These are phyloP conservation scores for Acleris literana DNA, from an alignment of 2,888 invertebrate genomes.

Conservation along the genomic window DNA sequence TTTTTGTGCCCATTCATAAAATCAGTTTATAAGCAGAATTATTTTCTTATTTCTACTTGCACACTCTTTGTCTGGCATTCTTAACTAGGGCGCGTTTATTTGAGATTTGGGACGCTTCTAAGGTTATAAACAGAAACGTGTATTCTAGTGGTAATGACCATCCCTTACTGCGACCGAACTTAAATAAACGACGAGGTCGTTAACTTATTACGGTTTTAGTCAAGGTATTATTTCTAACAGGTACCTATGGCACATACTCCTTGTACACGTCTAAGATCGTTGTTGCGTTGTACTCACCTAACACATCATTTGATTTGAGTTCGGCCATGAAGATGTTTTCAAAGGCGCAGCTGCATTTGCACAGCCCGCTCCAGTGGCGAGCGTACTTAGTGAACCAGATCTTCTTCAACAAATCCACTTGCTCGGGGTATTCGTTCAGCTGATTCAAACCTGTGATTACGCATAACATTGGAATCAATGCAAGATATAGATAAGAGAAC, in stretches of 20 bases:
- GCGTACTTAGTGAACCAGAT: slow-evolving; percentile 94
- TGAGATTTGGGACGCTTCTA: too few relatives aligned
- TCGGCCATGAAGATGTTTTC: slow-evolving; percentile 97
- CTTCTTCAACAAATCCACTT: slow-evolving; percentile 85
- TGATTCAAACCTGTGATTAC: slow-evolving; percentile 74
- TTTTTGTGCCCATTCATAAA: too few relatives aligned
- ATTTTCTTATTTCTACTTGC: too few relatives aligned
- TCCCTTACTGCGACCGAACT: too few relatives aligned
- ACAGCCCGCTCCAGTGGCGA: slow-evolving; percentile 88
- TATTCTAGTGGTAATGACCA: too few relatives aligned
- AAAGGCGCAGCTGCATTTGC: slow-evolving; percentile 94
- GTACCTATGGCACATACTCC: background rate
- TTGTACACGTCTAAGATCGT: too few relatives aligned
- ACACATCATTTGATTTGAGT: slow-evolving; percentile 89
- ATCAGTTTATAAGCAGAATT: too few relatives aligned
- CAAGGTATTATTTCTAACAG: background rate
- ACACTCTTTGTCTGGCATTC: too few relatives aligned
- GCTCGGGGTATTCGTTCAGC: slow-evolving; percentile 85
- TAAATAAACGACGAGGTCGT: background rate
- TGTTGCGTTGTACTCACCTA: slow-evolving; percentile 56
- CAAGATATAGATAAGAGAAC: background rate
- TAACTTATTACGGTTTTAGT: background rate
- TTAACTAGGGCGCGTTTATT: too few relatives aligned
- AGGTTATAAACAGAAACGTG: too few relatives aligned
- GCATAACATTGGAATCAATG: slow-evolving; percentile 19